These are phyloP conservation scores for Callimorpha dominula DNA, from an alignment of 2,888 invertebrate species.

Conservation along the genomic window DNA sequence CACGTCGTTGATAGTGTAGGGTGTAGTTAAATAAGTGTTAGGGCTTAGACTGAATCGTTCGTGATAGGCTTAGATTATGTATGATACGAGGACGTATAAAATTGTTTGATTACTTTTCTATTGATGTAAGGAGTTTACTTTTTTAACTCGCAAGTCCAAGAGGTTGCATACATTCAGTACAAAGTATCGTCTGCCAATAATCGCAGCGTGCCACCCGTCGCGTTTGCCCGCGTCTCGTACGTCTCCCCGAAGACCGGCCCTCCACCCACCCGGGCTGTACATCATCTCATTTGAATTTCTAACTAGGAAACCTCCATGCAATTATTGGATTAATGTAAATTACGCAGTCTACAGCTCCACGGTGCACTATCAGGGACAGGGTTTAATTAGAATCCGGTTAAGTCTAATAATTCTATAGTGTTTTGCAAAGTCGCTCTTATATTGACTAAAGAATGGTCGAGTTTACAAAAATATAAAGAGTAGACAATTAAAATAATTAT, in stretches of 20 bases:
- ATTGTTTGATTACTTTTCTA: neutral
- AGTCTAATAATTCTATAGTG: constrained; percentile 80
- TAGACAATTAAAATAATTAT: constrained; percentile 51
- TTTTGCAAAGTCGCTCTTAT: constrained; percentile 68
- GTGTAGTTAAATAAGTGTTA: no score
- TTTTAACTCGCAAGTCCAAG: constrained; percentile 9
- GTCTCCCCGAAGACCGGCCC: constrained; percentile 73
- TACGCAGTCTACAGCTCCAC: constrained; percentile 91
- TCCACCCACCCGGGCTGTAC: constrained; percentile 85
- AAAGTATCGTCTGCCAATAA: constrained; percentile 57
- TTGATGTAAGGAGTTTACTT: neutral
- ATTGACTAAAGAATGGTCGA: constrained; percentile 54
- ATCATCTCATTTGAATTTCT: constrained; percentile 96
- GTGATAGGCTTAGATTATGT: no score
- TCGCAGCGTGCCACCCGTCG: constrained; percentile 62
- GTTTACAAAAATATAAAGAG: constrained; percentile 41
- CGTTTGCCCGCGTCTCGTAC: constrained; percentile 70
- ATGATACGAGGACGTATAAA: no score
- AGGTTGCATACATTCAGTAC: constrained; percentile 34
- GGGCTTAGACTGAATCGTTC: no score
- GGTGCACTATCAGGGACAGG: constrained; percentile 86
- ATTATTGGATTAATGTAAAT: constrained; percentile 98
- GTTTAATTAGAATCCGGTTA: constrained; percentile 86
- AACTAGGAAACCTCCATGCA: constrained; percentile 97
- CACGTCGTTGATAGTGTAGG: neutral